Evolutionary conservation across 2,888 invertebrate species (phyloP), one percentile per base, ranked within the genome.

Genomic region (Lasioglossum morio): DNA sequence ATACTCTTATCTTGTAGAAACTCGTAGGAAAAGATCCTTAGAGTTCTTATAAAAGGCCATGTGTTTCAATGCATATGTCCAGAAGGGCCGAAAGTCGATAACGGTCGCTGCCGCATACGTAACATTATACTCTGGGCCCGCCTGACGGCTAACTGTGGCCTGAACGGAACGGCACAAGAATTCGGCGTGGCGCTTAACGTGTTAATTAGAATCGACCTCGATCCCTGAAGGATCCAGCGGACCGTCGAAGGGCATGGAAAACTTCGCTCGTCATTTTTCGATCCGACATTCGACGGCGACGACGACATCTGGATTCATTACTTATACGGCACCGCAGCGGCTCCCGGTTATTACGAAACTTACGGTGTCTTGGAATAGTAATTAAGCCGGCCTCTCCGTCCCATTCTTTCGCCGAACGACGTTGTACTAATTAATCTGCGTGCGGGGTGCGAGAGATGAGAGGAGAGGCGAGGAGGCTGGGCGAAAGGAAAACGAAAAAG

Each of bases 271-370:
- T 92, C 91, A 92, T 92, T 93, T 92, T 92, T 92, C 90, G 86
- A 89, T 91, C 86, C 79, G 88, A 88, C 87, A 85, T 87, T 83
- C 84, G 88, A 86, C 88, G 86, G 76, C 85, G 83, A 86, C 89
- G 90, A 90, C 90, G 91, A 91, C 92, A 92, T 92, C 91, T 92
- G 93, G 91, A 92, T 92, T 93, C 93, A 91, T 93, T 92, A 92
- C 89, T 91, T 91, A 90, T 89, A 89, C 84, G 87, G 81, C 82
- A 78, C 40, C 72, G 37, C 77, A 12, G 46, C 70, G 48, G 66
- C 46, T 60, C 88, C 81, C 88, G 85, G 89, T 91, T 92, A 92
- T 92, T 92, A 89, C 90, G 89, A 91, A 92, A 92, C 91, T 92
- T 91, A 91, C 90, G 87, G 84, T 87, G 87, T 91, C 88, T 89